phyloP scores from a whole-genome alignment of 1,140 invertebrate species.

The Paramacrobiotus metropolitanus region DNA sequence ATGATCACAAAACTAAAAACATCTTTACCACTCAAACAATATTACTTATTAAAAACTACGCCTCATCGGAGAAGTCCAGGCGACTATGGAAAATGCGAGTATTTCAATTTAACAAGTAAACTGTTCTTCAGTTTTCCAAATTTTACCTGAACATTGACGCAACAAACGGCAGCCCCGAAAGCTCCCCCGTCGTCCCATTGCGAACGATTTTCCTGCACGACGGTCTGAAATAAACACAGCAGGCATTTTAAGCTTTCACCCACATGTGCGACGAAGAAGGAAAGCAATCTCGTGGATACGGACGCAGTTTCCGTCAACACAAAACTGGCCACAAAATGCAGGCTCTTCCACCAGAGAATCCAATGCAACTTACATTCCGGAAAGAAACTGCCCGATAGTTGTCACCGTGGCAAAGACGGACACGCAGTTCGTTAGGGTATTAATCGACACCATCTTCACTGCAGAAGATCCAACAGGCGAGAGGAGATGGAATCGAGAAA shows the following conservation, averaged over 20 bases:
- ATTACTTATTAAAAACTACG: not conserved
- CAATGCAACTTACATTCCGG: slow-evolving; percentile 33
- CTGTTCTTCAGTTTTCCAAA: slow-evolving; percentile 7
- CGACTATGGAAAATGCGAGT: not conserved
- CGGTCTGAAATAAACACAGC: slow-evolving; percentile 29
- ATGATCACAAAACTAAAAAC: no score
- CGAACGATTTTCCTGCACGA: slow-evolving; percentile 38
- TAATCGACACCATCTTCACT: no score
- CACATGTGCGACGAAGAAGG: no score
- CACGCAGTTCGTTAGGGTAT: not conserved
- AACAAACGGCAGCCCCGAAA: slow-evolving; percentile 44
- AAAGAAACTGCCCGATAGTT: slow-evolving; percentile 40
- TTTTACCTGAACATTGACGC: slow-evolving; percentile 49
- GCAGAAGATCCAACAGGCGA: no score
- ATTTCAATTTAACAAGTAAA: not conserved
- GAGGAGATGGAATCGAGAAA: no score
- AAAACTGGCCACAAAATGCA: no score
- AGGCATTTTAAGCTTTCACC: not conserved
- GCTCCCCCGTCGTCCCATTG: slow-evolving; percentile 38
- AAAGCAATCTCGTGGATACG: no score
- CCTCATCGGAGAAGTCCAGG: not conserved
- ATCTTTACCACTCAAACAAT: not conserved
- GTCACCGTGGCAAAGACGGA: slow-evolving; percentile 30
- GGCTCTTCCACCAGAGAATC: slow-evolving; percentile 11
- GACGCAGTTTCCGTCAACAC: no score